Conservation (phyloP, 2,888 invertebrate species). For the Ochropleura leucogaster region DNA sequence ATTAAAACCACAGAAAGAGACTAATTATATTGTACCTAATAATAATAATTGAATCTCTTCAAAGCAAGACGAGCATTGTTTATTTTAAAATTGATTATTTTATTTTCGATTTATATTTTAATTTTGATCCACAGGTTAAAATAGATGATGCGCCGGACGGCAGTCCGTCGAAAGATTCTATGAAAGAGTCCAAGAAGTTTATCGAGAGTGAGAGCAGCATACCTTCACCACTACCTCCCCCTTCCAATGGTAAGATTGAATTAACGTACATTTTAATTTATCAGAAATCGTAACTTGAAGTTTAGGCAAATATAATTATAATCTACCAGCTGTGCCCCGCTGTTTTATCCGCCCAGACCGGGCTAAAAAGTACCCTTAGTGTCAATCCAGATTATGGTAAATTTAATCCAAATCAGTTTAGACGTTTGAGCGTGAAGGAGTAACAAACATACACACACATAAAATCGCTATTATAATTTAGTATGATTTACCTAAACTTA, state of each 20-base stretch:
- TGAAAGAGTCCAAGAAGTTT: conserved; percentile 70
- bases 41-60: background rate
- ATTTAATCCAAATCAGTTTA: no score
- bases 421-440: no score
- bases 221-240: conserved; percentile 46
- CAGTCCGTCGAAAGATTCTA: conserved; percentile 73
- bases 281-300: background rate
- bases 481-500: no score
- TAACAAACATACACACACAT: no score
- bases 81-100: no score
- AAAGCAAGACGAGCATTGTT: no score
- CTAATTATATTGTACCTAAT: background rate
- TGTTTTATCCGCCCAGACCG: no score
- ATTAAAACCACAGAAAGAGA: background rate
- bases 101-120: no score
- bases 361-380: no score
- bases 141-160: conserved; percentile 73
- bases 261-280: background rate
- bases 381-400: no score
- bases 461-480: no score
- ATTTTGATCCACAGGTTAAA: conserved; percentile 68
- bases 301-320: background rate
- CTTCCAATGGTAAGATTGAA: conserved; percentile 63
- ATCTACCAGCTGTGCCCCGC: no score
- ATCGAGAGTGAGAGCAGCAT: conserved; percentile 73